Evolutionary conservation across 2,888 invertebrate genomes (phyloP).

Genomic region (Eupithecia dodoneata): DNA sequence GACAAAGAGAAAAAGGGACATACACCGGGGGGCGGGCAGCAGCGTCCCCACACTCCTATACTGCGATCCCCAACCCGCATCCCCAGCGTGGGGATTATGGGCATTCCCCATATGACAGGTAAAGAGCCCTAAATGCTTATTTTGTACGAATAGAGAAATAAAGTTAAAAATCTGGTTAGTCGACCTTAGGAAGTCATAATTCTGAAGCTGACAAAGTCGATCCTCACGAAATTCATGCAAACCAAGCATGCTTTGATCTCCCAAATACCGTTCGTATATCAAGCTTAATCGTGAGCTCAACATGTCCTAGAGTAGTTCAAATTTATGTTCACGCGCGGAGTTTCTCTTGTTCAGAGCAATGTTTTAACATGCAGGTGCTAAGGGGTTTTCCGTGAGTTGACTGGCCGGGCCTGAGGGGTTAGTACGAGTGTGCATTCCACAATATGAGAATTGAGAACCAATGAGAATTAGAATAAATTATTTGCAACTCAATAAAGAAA

Average conservation of each 20-base stretch:
- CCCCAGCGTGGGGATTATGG: too few relatives aligned
- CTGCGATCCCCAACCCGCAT: too few relatives aligned
- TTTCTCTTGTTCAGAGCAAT: neutral
- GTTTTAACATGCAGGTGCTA: neutral
- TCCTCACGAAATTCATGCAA: conserved; percentile 1
- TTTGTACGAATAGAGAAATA: too few relatives aligned
- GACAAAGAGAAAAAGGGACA: too few relatives aligned
- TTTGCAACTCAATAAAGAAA: too few relatives aligned
- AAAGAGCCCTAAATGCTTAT: too few relatives aligned
- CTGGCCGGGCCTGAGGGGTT: neutral
- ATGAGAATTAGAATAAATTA: too few relatives aligned
- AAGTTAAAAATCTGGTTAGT: too few relatives aligned
- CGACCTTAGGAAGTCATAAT: neutral
- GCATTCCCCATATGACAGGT: too few relatives aligned
- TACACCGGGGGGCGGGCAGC: too few relatives aligned
- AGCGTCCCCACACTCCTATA: too few relatives aligned
- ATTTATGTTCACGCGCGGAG: neutral
- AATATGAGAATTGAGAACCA: too few relatives aligned
- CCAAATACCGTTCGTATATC: neutral
- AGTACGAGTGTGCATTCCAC: neutral
- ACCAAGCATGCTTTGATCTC: neutral
- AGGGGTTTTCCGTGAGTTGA: neutral
- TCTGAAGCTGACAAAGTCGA: neutral
- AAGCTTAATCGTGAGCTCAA: neutral
- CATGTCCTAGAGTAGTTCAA: neutral